Conservation (phyloP, 2,888 invertebrate species). For the Chesias legatella region DNA sequence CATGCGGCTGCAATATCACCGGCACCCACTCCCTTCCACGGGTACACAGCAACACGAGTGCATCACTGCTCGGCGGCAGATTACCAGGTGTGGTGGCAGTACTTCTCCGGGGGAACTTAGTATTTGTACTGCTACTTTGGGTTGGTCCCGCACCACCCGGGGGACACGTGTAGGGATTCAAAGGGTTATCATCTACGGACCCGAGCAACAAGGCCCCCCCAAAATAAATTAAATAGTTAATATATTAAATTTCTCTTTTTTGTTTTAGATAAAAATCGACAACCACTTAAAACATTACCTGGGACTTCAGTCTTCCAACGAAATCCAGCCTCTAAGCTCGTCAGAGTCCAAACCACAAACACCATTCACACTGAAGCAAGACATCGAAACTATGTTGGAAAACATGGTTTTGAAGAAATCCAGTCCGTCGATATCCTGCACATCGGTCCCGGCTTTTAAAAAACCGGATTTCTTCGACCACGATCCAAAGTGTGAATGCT, state of each 20-base stretch:
- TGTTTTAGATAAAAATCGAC: conserved; percentile 53
- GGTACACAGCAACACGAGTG: no score
- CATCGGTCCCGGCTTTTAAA: conserved; percentile 39
- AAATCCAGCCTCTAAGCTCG: conserved; percentile 26
- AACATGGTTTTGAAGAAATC: conserved; percentile 36
- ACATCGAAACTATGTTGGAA: conserved; percentile 58
- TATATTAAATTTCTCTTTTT: neutral
- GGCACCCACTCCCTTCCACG: no score
- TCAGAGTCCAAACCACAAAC: conserved; percentile 28
- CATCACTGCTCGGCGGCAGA: no score
- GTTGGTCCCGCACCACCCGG: no score
- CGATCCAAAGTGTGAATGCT: conserved; percentile 41
- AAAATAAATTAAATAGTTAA: no score
- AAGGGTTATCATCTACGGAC: no score
- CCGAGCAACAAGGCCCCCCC: no score
- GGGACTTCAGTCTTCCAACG: conserved; percentile 44
- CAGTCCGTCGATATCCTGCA: conserved; percentile 43
- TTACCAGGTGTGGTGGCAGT: no score
- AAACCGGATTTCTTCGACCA: conserved; percentile 51
- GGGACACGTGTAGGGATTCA: no score
- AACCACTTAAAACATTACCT: conserved; percentile 55
- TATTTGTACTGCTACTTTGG: no score
- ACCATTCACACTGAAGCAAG: conserved; percentile 34
- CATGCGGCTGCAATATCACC: no score
- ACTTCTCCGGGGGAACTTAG: no score